Percentiles rank a stretch among this genome's conserved stretches.
Conservation (phyloP, 2,113 vertebrate species). For the Hassar affinis region DNA sequence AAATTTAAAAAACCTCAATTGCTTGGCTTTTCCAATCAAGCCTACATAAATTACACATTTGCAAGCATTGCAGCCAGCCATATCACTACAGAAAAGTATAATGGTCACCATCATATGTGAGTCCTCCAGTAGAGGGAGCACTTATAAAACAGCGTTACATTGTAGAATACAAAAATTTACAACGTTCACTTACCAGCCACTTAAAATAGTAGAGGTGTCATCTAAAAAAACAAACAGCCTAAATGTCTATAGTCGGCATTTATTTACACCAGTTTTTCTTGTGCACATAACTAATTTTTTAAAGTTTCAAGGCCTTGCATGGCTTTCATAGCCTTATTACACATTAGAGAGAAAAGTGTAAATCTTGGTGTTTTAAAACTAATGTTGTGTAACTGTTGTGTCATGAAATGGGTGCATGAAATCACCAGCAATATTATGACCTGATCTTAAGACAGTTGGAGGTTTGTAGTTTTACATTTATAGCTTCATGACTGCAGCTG, state of each 20-base stretch:
- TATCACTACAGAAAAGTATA: not conserved
- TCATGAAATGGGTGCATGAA: not conserved
- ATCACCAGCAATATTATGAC: not conserved
- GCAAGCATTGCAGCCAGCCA: not conserved
- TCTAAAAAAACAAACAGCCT: not conserved
- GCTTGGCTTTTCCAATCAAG: not conserved
- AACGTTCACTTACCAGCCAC: not conserved
- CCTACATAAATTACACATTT: not conserved
- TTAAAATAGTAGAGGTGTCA: not conserved
- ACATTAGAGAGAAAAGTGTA: not conserved
- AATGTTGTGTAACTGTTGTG: not conserved
- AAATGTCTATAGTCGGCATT: not conserved
- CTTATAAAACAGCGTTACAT: not conserved
- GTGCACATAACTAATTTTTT: not conserved
- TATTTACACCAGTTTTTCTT: not conserved
- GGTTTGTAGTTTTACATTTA: not conserved
- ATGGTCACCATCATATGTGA: not conserved
- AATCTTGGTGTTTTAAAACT: not conserved
- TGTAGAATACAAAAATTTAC: not conserved
- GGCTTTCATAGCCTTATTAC: not conserved
- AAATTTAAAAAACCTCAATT: not conserved
- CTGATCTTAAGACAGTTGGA: not conserved
- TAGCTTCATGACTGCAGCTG: not conserved
- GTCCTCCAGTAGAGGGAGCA: conserved; percentile 24
- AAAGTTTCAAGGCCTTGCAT: not conserved